Base-by-base conservation (phyloP, 2,113 vertebrate genomes). In the Panurus biarmicus region DNA sequence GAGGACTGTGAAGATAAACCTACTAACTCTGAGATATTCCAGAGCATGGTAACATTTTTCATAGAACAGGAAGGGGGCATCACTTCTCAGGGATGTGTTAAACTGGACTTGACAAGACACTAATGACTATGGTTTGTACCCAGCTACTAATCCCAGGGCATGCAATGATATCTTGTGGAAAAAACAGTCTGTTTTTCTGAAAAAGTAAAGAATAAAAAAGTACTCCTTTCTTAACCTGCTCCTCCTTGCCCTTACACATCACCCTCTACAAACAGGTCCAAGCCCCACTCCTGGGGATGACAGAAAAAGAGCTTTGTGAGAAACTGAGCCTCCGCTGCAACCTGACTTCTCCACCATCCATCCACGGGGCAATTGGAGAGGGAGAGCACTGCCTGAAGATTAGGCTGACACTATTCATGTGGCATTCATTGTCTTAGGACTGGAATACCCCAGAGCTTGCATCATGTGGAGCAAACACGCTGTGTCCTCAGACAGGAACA, bases 1-100 rank as follows among this genome's bases (percentile, higher is more conserved):
- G 29, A 95, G 45, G 54, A 66, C 45, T 66, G 42, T 21, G 65
- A 92, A 94, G 87, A 95, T 73, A 87, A 87, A 87, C 84, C 72
- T 66, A 53, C 50, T n/a, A 47, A 78, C 51, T 91, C 19, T 61
- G 85, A 87, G 81, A 83, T 76, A 76, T 28, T 76, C 51, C 74
- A 87, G 87, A 82, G 50, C n/a, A 19, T 4, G 12, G 80, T 40
- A 85, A 87, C 22, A 10, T 87, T 89, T 83, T 69, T 82, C 58
- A 89, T 24, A 48, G 81, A 66, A 80, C 24, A 71, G 60, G 87
- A 95, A 85, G 22, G 18, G 40, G 24, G 48, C 62, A 94, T 82
- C 74, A 31, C 72, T 85, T 91, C 89, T 11, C 2, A 1, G 10
- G 62, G 60, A 79, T 26, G 44, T 47, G 53, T 47, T 71, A 89